phyloP scores from a whole-genome alignment of 2,797 vertebrate genomes.

The Oophaga sylvatica region DNA sequence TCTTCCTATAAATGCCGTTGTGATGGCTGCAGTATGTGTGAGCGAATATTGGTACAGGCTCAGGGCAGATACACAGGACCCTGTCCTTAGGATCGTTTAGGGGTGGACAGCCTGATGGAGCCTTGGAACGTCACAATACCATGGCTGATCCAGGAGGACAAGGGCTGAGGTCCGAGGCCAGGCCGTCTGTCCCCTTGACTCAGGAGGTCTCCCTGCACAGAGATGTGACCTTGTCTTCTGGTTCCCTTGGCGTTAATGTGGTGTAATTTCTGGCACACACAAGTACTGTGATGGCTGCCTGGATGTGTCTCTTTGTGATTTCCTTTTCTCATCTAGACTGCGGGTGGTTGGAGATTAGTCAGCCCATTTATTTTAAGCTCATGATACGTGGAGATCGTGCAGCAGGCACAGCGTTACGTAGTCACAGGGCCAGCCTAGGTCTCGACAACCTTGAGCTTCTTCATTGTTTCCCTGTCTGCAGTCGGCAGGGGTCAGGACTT shows the following conservation, averaged over 20 bases:
- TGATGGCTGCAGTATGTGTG: too few species aligned
- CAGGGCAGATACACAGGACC: too few species aligned
- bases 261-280: not conserved
- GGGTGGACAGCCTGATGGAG: too few species aligned
- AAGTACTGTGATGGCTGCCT: not conserved
- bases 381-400: constrained; percentile 53
- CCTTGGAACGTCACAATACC: too few species aligned
- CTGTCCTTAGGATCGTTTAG: too few species aligned
- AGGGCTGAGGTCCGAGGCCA: too few species aligned
- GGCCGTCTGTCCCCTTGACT: too few species aligned
- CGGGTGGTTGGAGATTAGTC: constrained; percentile 44
- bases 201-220: not conserved
- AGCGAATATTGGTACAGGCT: too few species aligned
- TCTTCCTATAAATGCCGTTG: too few species aligned
- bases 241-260: not conserved
- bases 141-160: too few species aligned
- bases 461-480: not conserved
- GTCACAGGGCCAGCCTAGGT: constrained; percentile 13
- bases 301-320: constrained; percentile 19
- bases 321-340: constrained; percentile 35
- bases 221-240: too few species aligned
- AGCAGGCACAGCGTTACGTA: not conserved
- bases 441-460: not conserved
- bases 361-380: constrained; percentile 54
- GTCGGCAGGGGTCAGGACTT: not conserved